Conservation (phyloP, 1,140 invertebrate species). For the Neodiprion pinetum region DNA sequence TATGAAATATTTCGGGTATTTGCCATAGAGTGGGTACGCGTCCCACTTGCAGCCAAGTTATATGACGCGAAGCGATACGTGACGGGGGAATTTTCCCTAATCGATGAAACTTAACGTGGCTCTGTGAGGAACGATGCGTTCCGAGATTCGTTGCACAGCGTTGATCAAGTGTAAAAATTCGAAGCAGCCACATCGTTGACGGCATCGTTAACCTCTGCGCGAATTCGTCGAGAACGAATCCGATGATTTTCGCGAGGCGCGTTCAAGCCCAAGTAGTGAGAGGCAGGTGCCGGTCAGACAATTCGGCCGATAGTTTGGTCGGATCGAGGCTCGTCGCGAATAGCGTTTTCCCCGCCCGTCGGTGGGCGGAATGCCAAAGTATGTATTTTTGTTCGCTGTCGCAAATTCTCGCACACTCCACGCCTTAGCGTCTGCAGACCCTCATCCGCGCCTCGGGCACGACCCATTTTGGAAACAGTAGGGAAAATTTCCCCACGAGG, state of each 20-base stretch:
- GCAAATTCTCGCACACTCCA: not conserved
- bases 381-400: constrained; percentile 13
- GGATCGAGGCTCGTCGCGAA: constrained; percentile 2
- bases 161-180: no score
- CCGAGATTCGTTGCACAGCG: no score
- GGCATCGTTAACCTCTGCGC: no score
- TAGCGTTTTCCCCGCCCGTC: constrained; percentile 9
- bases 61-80: no score
- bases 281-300: constrained; percentile 2
- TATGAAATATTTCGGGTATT: no score
- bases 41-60: no score
- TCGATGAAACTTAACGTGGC: no score
- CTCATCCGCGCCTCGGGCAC: constrained; percentile 22
- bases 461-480: constrained; percentile 31
- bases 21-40: no score
- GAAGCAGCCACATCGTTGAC: no score
- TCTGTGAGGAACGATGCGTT: no score
- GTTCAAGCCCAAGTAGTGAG: not conserved
- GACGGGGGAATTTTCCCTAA: no score
- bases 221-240: no score
- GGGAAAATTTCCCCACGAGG: not conserved
- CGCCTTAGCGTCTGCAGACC: not conserved
- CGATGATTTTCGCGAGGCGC: not conserved
- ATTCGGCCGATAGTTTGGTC: not conserved
- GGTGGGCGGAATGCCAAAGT: constrained; percentile 23